Base-by-base conservation (phyloP, 2,888 invertebrate genomes). In the Clusia tigrina region DNA sequence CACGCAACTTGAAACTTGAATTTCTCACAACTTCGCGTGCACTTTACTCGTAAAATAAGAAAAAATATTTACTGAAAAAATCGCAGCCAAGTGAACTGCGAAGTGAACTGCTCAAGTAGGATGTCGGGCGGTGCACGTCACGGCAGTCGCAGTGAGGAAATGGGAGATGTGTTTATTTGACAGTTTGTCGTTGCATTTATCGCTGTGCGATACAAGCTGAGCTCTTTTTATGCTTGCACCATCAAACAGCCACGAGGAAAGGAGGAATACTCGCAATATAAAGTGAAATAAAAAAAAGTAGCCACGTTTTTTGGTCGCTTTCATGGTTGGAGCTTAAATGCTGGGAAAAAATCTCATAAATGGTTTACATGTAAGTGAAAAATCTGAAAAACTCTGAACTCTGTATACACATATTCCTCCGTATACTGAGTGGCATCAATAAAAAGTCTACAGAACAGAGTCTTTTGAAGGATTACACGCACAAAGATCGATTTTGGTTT, bases 21-120 rank as follows among this genome's bases (percentile, higher is more conserved):
- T 37, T 17, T 57, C 24, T 9, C 48, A 6, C 48, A 20, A 22
- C 48, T 48, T 48, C 48, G 20, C 48, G n/a, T n/a, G n/a, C n/a
- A n/a, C n/a, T n/a, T n/a, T n/a, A n/a, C n/a, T n/a, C 52, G 22
- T n/a, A 52, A 24, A 54, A 26, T 10, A 10, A 42, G n/a, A 42
- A n/a, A 42, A 42, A 42, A 42, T 3, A 6, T 32, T 73, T 76
- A 76, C 74, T 76, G 76, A 74, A 74, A 73, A 32, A 73, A 73
- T 74, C 73, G 54, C 6, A 42, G 10, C 10, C 6, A 42, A 42
- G 15, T n/a, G 42, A 42, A 42, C 15, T 32, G 32, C 32, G 12
- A 32, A 6, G 32, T 32, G 42, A 6, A n/a, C 3, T 3, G 20
- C 48, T 20, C 48, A 48, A 48, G 48, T 22, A 5, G 48, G 48